A percentile compares a stretch with the other conserved stretches of the same genome.
Conservation (phyloP, 2,113 vertebrate species). For the Grammomys dolichurus region DNA sequence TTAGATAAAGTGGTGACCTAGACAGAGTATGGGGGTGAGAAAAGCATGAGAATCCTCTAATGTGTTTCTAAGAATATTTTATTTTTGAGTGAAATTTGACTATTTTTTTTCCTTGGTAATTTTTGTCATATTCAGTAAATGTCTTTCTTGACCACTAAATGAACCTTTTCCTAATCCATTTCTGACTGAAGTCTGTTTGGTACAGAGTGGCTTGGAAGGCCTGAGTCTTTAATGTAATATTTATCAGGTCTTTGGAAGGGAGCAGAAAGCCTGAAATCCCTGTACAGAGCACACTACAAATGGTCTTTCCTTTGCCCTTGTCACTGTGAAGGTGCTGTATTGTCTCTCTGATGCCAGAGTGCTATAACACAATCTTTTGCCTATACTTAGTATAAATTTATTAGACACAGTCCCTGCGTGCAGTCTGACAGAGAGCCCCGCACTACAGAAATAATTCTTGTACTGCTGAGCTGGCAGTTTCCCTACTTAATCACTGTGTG, state of each 20-base stretch:
- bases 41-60: slow-evolving; percentile 38
- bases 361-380: slow-evolving; percentile 26
- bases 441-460: slow-evolving; percentile 76
- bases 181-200: slow-evolving; percentile 56
- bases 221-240: slow-evolving; percentile 65
- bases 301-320: slow-evolving; percentile 74
- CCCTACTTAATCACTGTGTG: slow-evolving; percentile 81
- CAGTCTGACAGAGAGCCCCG: slow-evolving; percentile 70
- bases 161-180: slow-evolving; percentile 58
- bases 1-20: slow-evolving; percentile 57
- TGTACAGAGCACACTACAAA: slow-evolving; percentile 65
- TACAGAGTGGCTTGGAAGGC: slow-evolving; percentile 48
- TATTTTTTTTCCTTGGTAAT: slow-evolving; percentile 67
- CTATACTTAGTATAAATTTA: slow-evolving; percentile 59
- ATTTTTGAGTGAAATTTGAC: slow-evolving; percentile 69
- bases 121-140: slow-evolving; percentile 61
- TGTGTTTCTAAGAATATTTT: slow-evolving; percentile 49
- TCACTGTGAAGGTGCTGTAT: slow-evolving; percentile 31
- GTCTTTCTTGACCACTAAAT: slow-evolving; percentile 64
- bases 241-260: slow-evolving; percentile 52
- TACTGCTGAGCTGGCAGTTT: slow-evolving; percentile 86
- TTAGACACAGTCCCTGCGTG: slow-evolving; percentile 64
- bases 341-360: slow-evolving; percentile 62
- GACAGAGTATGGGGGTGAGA: not conserved
- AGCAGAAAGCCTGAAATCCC: slow-evolving; percentile 61